Evolutionary conservation across 2,888 invertebrate genomes (phyloP).

Genomic region (Villa cingulata): DNA sequence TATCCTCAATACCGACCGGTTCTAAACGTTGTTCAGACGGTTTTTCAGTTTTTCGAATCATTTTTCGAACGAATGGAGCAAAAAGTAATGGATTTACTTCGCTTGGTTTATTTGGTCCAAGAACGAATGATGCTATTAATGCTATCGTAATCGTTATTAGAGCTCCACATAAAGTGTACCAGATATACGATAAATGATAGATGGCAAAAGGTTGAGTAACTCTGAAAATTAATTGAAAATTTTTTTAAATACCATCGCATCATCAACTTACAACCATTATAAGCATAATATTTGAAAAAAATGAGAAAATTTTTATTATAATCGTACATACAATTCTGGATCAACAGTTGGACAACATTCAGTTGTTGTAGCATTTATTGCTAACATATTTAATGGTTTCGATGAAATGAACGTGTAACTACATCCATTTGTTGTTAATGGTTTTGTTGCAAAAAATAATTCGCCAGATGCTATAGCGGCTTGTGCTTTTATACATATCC

Average conservation of each 20-base stretch:
- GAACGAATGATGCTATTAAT: conserved; percentile 39
- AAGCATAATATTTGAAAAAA: neutral
- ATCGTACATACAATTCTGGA: conserved; percentile 2
- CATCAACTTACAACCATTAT: too few species aligned
- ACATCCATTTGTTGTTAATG: conserved; percentile 40
- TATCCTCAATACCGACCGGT: conserved; percentile 14
- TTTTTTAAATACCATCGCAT: too few species aligned
- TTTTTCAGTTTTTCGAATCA: conserved; percentile 26
- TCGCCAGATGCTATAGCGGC: conserved; percentile 40
- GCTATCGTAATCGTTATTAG: conserved; percentile 43
- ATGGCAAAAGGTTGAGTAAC: conserved; percentile 31
- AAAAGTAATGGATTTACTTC: conserved; percentile 46
- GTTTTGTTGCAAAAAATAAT: conserved; percentile 37
- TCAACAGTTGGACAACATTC: conserved; percentile 8
- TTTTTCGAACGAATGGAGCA: conserved; percentile 54
- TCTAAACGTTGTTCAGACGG: conserved; percentile 7
- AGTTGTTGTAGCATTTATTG: conserved; percentile 20
- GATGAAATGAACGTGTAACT: conserved; percentile 38
- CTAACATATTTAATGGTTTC: conserved; percentile 25
- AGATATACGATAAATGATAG: conserved; percentile 63
- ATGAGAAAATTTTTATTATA: neutral
- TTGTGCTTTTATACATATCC: conserved; percentile 42
- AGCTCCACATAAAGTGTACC: conserved; percentile 55
- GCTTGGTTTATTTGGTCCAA: conserved; percentile 40
- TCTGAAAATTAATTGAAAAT: too few species aligned